A percentile compares a stretch with the other conserved stretches of the same genome.
Conservation (phyloP, 2,888 invertebrate species). For the Blera fallax region DNA sequence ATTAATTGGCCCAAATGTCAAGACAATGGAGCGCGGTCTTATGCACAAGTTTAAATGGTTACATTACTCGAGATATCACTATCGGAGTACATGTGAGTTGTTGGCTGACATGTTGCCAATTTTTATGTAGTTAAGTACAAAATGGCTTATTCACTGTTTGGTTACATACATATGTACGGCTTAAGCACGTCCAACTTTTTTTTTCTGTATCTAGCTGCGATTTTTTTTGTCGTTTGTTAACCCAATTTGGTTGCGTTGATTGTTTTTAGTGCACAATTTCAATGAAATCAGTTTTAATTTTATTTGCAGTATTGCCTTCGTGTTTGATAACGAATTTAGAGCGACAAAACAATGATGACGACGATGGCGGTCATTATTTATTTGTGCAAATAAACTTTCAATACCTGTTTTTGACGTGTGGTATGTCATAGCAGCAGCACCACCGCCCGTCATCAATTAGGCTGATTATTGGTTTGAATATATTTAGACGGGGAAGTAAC, state of each 20-base stretch:
- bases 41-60: constrained; percentile 8
- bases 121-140: constrained; percentile 29
- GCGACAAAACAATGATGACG: not conserved
- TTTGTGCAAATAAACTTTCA: constrained; percentile 5
- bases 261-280: constrained; percentile 57
- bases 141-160: not conserved
- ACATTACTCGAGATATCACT: constrained; percentile 1
- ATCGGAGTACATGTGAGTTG: constrained; percentile 6
- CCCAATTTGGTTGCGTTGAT: constrained; percentile 39
- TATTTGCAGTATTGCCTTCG: constrained; percentile 14
- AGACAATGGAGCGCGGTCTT: constrained; percentile 33
- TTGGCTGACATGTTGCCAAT: constrained; percentile 41
- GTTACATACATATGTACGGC: not conserved
- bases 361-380: not conserved
- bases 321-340: constrained; percentile 46
- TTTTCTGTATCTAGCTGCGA: not conserved
- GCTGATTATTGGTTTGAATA: constrained; percentile 9
- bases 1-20: constrained; percentile 65
- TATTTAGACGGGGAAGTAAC: not conserved
- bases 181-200: constrained; percentile 27
- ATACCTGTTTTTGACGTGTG: constrained; percentile 15
- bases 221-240: constrained; percentile 22
- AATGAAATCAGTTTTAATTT: constrained; percentile 31
- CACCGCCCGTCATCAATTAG: constrained; percentile 32
- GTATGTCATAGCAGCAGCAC: not conserved